Conservation (phyloP, 2,797 vertebrate species). For the Prionace glauca region DNA sequence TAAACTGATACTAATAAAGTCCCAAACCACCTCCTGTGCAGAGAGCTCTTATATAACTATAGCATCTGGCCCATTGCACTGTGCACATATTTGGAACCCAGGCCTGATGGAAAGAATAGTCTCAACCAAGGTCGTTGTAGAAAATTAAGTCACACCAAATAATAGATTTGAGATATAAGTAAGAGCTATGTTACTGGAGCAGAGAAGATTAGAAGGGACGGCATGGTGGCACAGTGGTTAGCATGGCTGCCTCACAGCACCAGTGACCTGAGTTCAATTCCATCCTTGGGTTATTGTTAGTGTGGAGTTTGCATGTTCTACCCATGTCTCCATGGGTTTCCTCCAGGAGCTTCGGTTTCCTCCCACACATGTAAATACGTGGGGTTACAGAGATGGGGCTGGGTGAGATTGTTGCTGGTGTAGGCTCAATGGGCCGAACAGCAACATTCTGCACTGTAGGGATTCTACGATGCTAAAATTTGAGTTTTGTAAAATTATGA, state of each 20-base stretch:
- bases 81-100: neutral
- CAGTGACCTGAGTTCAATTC: too few species aligned
- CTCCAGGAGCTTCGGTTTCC: too few species aligned
- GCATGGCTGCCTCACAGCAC: too few species aligned
- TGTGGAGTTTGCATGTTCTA: too few species aligned
- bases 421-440: too few species aligned
- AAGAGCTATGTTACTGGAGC: neutral
- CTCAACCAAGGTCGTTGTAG: neutral
- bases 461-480: neutral
- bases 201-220: neutral
- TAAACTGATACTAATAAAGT: neutral
- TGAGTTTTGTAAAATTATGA: neutral
- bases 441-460: too few species aligned
- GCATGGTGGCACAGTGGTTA: too few species aligned
- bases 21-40: neutral
- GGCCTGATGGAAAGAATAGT: neutral
- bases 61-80: neutral
- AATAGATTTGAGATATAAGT: neutral
- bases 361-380: too few species aligned
- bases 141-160: neutral
- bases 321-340: too few species aligned
- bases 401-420: too few species aligned
- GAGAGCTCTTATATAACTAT: neutral
- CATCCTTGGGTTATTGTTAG: too few species aligned
- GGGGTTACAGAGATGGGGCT: too few species aligned